Percentiles rank a stretch among this genome's conserved stretches.
Evolutionary conservation across 2,888 invertebrate genomes (phyloP).

Genomic region (Drosophila neotestacea): DNA sequence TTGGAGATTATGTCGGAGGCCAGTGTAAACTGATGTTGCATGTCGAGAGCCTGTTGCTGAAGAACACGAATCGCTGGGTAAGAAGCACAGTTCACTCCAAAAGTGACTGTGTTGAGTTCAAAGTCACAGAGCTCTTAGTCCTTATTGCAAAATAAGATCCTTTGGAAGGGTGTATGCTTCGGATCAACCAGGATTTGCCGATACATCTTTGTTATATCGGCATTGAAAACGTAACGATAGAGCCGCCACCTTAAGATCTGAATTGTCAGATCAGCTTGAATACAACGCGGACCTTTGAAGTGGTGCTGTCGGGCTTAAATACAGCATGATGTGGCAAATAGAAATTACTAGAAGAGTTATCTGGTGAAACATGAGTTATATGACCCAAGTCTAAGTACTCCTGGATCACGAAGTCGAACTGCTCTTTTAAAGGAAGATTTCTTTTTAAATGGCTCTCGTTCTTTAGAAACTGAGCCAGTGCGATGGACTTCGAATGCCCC

Average conservation of each 20-base stretch:
- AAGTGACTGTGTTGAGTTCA: background rate
- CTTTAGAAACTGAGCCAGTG: too few species aligned
- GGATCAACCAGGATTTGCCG: background rate
- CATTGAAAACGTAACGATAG: background rate
- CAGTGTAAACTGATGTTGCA: background rate
- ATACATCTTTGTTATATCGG: slow-evolving; percentile 8
- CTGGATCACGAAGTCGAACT: too few species aligned
- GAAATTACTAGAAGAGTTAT: background rate
- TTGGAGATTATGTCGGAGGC: background rate
- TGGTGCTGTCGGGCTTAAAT: background rate
- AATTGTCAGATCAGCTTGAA: background rate
- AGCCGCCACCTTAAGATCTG: background rate
- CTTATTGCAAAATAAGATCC: slow-evolving; percentile 1
- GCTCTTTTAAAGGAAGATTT: too few species aligned
- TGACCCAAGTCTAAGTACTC: background rate
- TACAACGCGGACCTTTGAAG: background rate
- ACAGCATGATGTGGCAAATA: background rate
- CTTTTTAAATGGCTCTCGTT: too few species aligned
- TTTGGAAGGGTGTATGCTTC: background rate
- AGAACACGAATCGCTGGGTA: background rate
- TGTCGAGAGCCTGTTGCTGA: background rate
- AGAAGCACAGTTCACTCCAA: background rate
- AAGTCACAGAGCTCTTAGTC: background rate
- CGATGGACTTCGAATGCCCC: too few species aligned
- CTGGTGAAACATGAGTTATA: background rate